Evolutionary conservation across 2,797 vertebrate species (phyloP).

Genomic region (Potorous gilbertii): DNA sequence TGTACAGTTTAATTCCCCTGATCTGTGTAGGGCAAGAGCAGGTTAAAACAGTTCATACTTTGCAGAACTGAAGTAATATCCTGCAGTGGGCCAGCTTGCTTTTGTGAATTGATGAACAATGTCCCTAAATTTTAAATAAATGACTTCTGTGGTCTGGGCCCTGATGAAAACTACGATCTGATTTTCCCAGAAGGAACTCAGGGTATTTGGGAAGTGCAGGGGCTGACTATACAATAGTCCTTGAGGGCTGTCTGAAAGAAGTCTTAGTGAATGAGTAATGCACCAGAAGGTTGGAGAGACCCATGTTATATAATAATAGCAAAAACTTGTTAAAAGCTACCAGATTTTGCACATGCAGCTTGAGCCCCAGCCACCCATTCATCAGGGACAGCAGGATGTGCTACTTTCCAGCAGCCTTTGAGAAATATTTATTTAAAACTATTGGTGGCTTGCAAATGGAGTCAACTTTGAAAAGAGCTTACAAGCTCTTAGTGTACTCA

Average conservation of each 20-base stretch:
- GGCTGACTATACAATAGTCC: conserved; percentile 69
- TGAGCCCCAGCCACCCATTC: conserved; percentile 62
- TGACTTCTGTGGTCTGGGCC: conserved; percentile 39
- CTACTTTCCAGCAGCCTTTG: conserved; percentile 59
- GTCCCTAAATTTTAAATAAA: conserved; percentile 48
- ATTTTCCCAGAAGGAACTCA: conserved; percentile 63
- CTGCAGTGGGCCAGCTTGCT: conserved; percentile 21
- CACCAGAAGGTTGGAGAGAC: conserved; percentile 71
- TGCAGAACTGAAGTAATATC: conserved; percentile 31
- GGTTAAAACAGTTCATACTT: conserved; percentile 54
- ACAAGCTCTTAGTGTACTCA: conserved; percentile 56
- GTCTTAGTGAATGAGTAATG: conserved; percentile 61
- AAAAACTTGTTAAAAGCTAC: conserved; percentile 76
- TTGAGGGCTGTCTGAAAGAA: conserved; percentile 62
- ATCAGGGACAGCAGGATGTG: conserved; percentile 60
- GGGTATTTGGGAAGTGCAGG: conserved; percentile 72
- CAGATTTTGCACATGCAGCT: conserved; percentile 68
- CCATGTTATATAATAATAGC: conserved; percentile 71
- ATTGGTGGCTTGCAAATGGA: conserved; percentile 41
- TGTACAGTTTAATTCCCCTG: conserved; percentile 66
- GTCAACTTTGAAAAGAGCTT: conserved; percentile 42
- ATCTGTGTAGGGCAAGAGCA: conserved; percentile 53
- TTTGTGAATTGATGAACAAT: conserved; percentile 48
- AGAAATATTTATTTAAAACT: conserved; percentile 64
- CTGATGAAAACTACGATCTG: conserved; percentile 72